A percentile compares a stretch with the other conserved stretches of the same genome.
phyloP scores from a whole-genome alignment of 2,113 vertebrate genomes.

The Corythornis madagascariensis region DNA sequence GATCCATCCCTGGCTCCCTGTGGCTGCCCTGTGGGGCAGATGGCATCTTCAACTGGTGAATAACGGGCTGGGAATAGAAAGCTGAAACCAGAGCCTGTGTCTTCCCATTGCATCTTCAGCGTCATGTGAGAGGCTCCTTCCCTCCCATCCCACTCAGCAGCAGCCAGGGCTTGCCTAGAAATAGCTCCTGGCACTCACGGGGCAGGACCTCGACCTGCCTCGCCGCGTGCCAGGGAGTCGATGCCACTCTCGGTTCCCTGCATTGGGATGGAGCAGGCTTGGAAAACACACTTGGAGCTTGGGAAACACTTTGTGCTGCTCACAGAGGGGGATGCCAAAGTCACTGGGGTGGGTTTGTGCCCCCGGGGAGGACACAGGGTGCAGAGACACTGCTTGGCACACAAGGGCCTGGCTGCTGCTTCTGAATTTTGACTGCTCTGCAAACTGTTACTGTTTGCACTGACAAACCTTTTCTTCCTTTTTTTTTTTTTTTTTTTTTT shows the following conservation, averaged over 20 bases:
- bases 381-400: neutral
- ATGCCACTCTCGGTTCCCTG: neutral
- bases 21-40: neutral
- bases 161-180: slow-evolving; percentile 4
- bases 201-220: neutral
- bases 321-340: accelerated
- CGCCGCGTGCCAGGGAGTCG: neutral
- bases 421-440: neutral
- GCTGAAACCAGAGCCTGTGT: slow-evolving; percentile 23
- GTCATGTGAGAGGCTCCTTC: slow-evolving; percentile 56
- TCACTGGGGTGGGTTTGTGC: neutral
- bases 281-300: neutral
- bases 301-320: neutral
- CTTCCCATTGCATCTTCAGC: slow-evolving; percentile 41
- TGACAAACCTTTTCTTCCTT: slow-evolving; percentile 24
- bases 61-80: slow-evolving; percentile 61
- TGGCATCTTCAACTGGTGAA: slow-evolving; percentile 62
- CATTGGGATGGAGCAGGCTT: neutral
- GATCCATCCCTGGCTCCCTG: neutral
- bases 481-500: neutral
- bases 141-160: neutral
- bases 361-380: neutral
- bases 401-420: neutral
- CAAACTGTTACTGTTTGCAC: slow-evolving; percentile 14
- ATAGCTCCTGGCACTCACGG: neutral